A percentile compares a stretch with the other conserved stretches of the same genome.
These are phyloP conservation scores for Synchiropus splendidus DNA, from an alignment of 2,113 vertebrate species.

Conservation along the genomic window DNA sequence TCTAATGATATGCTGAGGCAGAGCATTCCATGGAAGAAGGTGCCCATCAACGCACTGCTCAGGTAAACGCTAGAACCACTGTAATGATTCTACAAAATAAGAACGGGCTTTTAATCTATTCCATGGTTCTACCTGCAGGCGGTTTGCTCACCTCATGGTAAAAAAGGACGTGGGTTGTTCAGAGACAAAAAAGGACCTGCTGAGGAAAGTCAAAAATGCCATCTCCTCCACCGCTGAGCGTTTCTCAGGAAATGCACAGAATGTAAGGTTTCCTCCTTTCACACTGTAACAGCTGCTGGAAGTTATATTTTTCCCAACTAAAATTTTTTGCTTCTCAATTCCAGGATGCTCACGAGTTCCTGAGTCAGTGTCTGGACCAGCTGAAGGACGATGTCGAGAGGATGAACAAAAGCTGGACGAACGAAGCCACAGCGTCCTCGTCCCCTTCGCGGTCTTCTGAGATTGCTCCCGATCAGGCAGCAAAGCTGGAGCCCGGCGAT, in stretches of 20 bases:
- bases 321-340: neutral
- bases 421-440: constrained; percentile 47
- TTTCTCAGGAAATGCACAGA: constrained; percentile 98
- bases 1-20: constrained; percentile 92
- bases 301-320: too few relatives aligned
- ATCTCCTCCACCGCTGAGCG: constrained; percentile 96
- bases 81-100: neutral
- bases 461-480: neutral
- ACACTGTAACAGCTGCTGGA: too few relatives aligned
- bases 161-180: constrained; percentile 92
- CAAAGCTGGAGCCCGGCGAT: constrained; percentile 56
- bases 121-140: constrained; percentile 58
- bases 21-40: constrained; percentile 90
- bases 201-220: constrained; percentile 94
- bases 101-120: neutral
- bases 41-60: constrained; percentile 87
- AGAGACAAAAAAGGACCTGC: constrained; percentile 89
- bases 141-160: constrained; percentile 89
- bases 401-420: constrained; percentile 88
- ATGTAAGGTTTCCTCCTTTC: constrained; percentile 70
- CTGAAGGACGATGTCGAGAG: constrained; percentile 96
- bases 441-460: constrained; percentile 29
- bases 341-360: constrained; percentile 95
- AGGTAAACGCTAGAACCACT: constrained; percentile 65
- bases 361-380: constrained; percentile 97